Conservation (phyloP, 92 coral and sea anemone species). For the Meandrina meandrites region DNA sequence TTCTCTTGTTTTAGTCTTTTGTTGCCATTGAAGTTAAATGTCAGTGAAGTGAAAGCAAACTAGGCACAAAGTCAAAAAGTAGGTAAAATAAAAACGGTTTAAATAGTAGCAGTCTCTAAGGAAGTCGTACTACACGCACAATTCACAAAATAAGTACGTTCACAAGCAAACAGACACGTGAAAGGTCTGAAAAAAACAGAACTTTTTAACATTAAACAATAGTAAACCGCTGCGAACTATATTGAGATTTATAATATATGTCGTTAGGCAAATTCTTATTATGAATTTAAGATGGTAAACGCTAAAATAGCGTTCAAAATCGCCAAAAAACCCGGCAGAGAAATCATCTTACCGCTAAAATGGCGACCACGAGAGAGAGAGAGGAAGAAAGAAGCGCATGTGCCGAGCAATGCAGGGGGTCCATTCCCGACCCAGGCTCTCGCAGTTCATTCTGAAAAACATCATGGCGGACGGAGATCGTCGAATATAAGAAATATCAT, state of each 20-base stretch:
- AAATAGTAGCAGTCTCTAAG: too few species aligned
- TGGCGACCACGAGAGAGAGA: constrained; percentile 95
- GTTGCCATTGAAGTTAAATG: too few species aligned
- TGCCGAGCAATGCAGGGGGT: constrained; percentile 78
- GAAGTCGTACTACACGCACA: neutral
- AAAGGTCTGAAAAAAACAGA: neutral
- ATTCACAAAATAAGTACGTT: neutral
- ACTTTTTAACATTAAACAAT: neutral
- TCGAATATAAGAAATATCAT: neutral
- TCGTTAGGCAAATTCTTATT: neutral
- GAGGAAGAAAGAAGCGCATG: constrained; percentile 82
- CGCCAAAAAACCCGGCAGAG: neutral
- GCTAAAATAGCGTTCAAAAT: neutral
- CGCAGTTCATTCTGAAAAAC: constrained; percentile 15
- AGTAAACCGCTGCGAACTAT: neutral
- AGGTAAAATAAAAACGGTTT: too few species aligned
- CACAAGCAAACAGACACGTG: neutral
- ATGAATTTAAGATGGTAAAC: too few species aligned
- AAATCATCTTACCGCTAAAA: constrained; percentile 11
- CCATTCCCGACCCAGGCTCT: constrained; percentile 40
- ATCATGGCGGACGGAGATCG: constrained; percentile 61
- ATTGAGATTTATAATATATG: neutral
- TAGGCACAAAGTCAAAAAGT: too few species aligned
- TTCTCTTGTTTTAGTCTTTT: too few species aligned
- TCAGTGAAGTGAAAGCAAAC: too few species aligned